Evolutionary conservation across 2,797 vertebrate species (phyloP), one percentile per base, ranked within the genome.

Genomic region (Cryptoblepharus egeriae): DNA sequence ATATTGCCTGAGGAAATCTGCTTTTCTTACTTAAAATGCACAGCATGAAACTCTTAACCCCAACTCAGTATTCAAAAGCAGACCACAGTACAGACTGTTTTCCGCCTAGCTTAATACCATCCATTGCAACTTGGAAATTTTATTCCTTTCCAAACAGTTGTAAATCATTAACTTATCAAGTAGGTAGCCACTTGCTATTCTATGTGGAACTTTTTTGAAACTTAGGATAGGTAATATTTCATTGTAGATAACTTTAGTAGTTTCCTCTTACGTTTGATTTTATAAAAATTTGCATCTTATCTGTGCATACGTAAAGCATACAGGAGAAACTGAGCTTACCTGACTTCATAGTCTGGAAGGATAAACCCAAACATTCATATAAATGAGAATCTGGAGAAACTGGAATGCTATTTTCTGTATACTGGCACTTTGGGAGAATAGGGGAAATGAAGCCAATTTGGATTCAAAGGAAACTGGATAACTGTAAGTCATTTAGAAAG

Each of bases 1-100:
- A 65, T 20, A 45, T 58, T 89, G 77, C 80, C 87, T 63, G 89
- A 80, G 90, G 85, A 89, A 90, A 92, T 90, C 83, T 77, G 67
- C 55, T 64, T 55, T 60, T 39, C n/a, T 82, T 74, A 58, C 42
- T 91, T 81, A 85, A 22, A 74, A 78, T 70, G 37, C 75, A 60
- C 0, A 6, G 49, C 79, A 85, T 67, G 52, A 82, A 90, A 42
- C 1, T 1, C 78, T 84, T 87, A 49, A 70, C 72, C 67, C 42
- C 81, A 10, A 68, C 1, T 79, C 79, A 85, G 49, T 64, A 85
- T 73, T 30, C 69, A 11, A 24, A 9, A 77, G 63, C 69, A 83
- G 69, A 72, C 64, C 45, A n/a, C n/a, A n/a, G n/a, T n/a, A n/a
- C 75, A 77, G 89, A 52, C 35, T 79, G 37, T 71, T 77, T 22